phyloP scores from a whole-genome alignment of 2,113 vertebrate genomes.

The Neodon shergylaensis region DNA sequence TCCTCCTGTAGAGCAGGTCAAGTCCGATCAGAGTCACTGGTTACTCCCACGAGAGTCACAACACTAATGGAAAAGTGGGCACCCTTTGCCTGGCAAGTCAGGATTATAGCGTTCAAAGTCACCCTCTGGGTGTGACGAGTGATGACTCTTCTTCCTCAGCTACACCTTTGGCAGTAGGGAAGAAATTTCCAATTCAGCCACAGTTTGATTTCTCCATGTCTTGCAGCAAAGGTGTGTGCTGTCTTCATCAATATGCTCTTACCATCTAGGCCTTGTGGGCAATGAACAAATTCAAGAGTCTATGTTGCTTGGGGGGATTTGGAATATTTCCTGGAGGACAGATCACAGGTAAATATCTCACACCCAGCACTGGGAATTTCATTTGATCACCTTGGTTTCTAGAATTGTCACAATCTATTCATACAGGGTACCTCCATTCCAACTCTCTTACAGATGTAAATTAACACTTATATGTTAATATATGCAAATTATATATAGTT shows the following conservation, averaged over 20 bases:
- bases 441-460: not conserved
- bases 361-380: not conserved
- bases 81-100: not conserved
- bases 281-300: not conserved
- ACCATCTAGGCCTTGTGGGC: not conserved
- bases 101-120: not conserved
- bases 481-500: not conserved
- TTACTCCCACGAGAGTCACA: not conserved
- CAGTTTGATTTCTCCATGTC: not conserved
- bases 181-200: not conserved
- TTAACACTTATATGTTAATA: not conserved
- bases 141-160: not conserved
- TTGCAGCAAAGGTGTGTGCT: not conserved
- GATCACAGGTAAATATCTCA: not conserved
- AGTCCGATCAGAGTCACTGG: not conserved
- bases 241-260: not conserved
- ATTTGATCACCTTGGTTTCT: not conserved
- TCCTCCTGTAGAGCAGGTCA: not conserved
- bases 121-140: not conserved
- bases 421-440: not conserved
- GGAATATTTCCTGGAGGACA: not conserved
- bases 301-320: not conserved
- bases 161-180: not conserved
- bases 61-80: not conserved
- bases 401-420: not conserved